These are phyloP conservation scores for Neofelis nebulosa DNA, from an alignment of 2,113 vertebrate genomes.

Conservation along the genomic window DNA sequence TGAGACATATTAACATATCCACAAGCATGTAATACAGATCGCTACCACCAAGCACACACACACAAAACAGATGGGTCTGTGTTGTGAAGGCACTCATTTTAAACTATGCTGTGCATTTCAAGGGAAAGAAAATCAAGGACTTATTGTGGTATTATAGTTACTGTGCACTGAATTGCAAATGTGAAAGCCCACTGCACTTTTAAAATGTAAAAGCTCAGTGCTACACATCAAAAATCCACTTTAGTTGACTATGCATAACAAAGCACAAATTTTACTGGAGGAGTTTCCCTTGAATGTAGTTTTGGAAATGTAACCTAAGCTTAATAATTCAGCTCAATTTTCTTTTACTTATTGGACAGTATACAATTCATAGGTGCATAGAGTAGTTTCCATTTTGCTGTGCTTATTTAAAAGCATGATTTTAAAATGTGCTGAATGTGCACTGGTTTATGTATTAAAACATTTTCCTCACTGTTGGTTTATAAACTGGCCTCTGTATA, in stretches of 20 bases:
- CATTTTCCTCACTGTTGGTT: neutral
- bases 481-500: neutral
- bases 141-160: slow-evolving; percentile 29
- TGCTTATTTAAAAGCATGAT: slow-evolving; percentile 9
- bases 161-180: slow-evolving; percentile 52
- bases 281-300: neutral
- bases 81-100: neutral
- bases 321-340: slow-evolving; percentile 18
- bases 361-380: neutral
- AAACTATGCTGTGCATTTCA: neutral
- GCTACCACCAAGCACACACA: neutral
- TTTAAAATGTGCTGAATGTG: slow-evolving; percentile 23
- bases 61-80: neutral
- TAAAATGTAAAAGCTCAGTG: slow-evolving; percentile 11
- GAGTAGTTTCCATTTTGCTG: neutral
- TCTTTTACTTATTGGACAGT: neutral
- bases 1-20: neutral
- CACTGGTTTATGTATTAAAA: slow-evolving; percentile 19
- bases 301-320: neutral
- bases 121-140: neutral
- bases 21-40: neutral
- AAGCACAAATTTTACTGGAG: neutral
- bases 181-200: slow-evolving; percentile 40
- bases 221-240: neutral
- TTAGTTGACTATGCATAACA: neutral